phyloP scores from a whole-genome alignment of 1,140 invertebrate genomes.

The Acyrthosiphon pisum region DNA sequence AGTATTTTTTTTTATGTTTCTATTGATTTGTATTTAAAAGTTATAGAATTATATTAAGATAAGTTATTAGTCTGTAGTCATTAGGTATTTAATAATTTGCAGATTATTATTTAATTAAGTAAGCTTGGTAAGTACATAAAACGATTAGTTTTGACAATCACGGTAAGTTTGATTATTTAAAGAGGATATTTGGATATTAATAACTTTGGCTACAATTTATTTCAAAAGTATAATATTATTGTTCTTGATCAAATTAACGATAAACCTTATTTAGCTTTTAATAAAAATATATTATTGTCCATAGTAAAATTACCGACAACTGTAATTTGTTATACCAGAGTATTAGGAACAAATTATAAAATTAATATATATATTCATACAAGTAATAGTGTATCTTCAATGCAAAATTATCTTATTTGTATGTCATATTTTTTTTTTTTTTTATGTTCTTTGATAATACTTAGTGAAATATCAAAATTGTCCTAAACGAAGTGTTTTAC shows the following conservation, averaged over 20 bases:
- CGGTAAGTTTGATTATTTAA: no score
- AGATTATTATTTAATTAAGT: no score
- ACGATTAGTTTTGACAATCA: neutral
- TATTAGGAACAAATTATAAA: neutral
- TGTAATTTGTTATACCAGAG: neutral
- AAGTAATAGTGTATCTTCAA: neutral
- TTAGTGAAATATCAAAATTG: neutral
- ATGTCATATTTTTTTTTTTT: neutral
- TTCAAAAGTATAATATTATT: neutral
- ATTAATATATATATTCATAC: no score
- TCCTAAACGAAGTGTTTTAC: neutral
- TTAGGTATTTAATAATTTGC: no score
- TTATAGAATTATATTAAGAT: neutral
- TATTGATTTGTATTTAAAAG: neutral
- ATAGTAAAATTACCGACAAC: neutral
- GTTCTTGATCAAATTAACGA: neutral
- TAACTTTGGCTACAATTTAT: neutral
- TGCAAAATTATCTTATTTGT: no score
- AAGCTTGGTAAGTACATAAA: no score
- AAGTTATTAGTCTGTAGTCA: neutral
- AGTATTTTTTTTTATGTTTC: neutral
- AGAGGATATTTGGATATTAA: neutral
- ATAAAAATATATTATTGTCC: neutral
- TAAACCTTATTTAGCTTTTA: neutral
- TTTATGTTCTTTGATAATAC: neutral